These are phyloP conservation scores for Cerastis leucographa DNA, from an alignment of 2,888 invertebrate genomes.

Conservation along the genomic window DNA sequence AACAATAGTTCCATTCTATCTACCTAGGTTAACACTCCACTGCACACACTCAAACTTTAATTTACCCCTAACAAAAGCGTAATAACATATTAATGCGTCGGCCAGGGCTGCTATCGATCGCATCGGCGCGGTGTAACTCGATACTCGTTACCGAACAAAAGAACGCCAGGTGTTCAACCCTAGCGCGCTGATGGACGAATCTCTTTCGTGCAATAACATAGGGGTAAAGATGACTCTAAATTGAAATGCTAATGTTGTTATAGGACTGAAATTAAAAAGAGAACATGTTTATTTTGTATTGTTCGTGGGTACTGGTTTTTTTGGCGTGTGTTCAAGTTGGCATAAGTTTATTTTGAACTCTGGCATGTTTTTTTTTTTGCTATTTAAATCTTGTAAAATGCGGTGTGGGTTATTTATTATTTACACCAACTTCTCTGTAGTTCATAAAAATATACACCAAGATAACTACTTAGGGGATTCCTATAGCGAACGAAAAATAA, in stretches of 20 bases:
- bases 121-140: constrained; percentile 59
- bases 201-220: constrained; percentile 64
- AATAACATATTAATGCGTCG: constrained; percentile 66
- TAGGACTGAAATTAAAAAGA: constrained; percentile 61
- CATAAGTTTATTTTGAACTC: constrained; percentile 6
- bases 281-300: constrained; percentile 40
- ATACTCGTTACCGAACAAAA: constrained; percentile 68
- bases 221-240: constrained; percentile 65
- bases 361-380: not conserved
- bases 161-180: constrained; percentile 69
- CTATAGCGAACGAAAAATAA: not conserved
- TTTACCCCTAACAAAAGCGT: constrained; percentile 61
- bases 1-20: constrained; percentile 29
- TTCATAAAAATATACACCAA: not conserved
- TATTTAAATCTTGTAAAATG: not conserved
- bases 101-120: constrained; percentile 65
- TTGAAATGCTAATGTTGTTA: constrained; percentile 66
- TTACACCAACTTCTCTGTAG: not conserved
- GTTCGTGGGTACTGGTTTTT: constrained; percentile 24
- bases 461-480: not conserved
- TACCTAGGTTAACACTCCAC: constrained; percentile 13
- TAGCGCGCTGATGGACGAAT: constrained; percentile 58
- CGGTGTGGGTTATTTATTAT: not conserved
- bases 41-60: constrained; percentile 44
- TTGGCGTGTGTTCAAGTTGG: constrained; percentile 2